A percentile compares a stretch with the other conserved stretches of the same genome.
Evolutionary conservation across 2,797 vertebrate species (phyloP).

Genomic region (Harpagifer antarcticus): DNA sequence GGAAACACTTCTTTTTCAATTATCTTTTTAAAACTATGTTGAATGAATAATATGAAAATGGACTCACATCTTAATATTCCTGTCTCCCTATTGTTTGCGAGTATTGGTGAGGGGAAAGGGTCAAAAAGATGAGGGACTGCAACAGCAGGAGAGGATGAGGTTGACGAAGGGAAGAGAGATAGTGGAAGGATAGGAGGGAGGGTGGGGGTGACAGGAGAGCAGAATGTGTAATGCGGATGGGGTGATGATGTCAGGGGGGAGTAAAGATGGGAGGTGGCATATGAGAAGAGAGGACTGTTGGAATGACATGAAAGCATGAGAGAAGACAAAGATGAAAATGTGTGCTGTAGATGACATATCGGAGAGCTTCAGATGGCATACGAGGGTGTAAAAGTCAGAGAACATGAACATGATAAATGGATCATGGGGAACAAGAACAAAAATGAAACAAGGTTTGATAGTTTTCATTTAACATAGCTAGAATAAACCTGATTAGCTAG

Average conservation of each 20-base stretch:
- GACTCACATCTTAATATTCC: conserved; percentile 3
- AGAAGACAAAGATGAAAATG: conserved; percentile 30
- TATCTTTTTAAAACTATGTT: neutral
- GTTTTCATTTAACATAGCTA: neutral
- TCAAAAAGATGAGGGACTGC: conserved; percentile 28
- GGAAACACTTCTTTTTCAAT: conserved; percentile 27
- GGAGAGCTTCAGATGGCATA: neutral
- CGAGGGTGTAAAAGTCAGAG: neutral
- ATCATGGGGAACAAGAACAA: neutral
- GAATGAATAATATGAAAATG: conserved; percentile 21
- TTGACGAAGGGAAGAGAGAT: conserved; percentile 11
- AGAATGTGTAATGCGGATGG: neutral
- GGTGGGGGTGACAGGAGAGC: neutral
- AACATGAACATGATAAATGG: neutral
- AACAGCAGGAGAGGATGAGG: conserved; percentile 15
- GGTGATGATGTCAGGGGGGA: conserved; percentile 14
- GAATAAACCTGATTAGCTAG: neutral
- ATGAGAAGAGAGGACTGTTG: conserved; percentile 24
- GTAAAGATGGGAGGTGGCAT: conserved; percentile 37
- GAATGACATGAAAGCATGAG: conserved; percentile 9
- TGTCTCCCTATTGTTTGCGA: too few species aligned
- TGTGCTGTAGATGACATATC: conserved; percentile 3
- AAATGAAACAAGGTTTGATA: neutral
- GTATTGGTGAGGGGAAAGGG: too few species aligned
- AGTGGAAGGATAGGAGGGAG: neutral